Conservation (phyloP, 2,888 invertebrate species). For the Melanostoma mellinum region DNA sequence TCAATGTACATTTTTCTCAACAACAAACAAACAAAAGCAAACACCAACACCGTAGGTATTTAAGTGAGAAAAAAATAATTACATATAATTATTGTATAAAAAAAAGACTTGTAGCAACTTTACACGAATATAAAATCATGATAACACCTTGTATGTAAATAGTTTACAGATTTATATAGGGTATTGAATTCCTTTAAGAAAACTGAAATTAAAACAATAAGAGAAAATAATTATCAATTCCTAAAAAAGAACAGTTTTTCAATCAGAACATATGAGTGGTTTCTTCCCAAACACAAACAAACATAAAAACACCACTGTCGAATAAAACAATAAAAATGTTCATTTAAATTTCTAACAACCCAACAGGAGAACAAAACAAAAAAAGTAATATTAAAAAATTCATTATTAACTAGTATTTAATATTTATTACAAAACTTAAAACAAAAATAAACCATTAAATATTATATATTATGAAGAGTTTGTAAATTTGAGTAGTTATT, state of each 20-base stretch:
- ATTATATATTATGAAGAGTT: constrained; percentile 22
- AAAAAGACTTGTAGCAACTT: constrained; percentile 63
- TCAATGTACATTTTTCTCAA: constrained; percentile 33
- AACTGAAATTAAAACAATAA: constrained; percentile 31
- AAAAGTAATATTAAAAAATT: constrained; percentile 37
- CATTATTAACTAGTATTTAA: constrained; percentile 60
- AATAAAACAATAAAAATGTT: constrained; percentile 26
- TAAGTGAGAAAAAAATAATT: constrained; percentile 44
- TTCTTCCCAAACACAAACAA: constrained; percentile 45
- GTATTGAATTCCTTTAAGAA: constrained; percentile 66
- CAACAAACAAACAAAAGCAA: constrained; percentile 17
- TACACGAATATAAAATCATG: constrained; percentile 46
- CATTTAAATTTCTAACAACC: constrained; percentile 34
- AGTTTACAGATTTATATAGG: constrained; percentile 46
- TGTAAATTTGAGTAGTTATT: constrained; percentile 54
- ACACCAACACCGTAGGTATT: constrained; percentile 37
- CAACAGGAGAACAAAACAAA: constrained; percentile 56
- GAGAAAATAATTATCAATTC: constrained; percentile 52
- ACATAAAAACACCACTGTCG: constrained; percentile 57
- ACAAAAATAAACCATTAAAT: constrained; percentile 23
- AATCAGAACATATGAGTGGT: constrained; percentile 38
- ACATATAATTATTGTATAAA: constrained; percentile 30
- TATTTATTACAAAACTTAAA: constrained; percentile 67
- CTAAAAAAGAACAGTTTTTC: constrained; percentile 18
- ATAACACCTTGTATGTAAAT: constrained; percentile 32